These are phyloP conservation scores for Solenopsis invicta DNA, from an alignment of 1,140 invertebrate genomes.

Conservation along the genomic window DNA sequence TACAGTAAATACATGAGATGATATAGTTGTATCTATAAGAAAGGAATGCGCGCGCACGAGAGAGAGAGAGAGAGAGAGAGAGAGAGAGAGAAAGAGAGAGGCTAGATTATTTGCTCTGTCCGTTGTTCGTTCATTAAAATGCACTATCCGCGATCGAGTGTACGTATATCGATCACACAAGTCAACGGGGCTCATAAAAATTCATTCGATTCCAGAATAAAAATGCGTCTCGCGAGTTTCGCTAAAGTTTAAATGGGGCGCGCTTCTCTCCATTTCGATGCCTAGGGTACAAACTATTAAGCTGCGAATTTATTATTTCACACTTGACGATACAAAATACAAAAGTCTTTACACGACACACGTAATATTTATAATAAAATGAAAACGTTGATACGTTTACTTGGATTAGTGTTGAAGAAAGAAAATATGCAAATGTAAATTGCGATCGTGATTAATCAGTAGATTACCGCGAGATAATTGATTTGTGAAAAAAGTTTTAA, in stretches of 20 bases:
- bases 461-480: not conserved
- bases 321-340: not conserved
- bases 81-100: no score
- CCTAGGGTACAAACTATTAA: slow-evolving; percentile 26
- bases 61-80: not conserved
- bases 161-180: slow-evolving; percentile 61
- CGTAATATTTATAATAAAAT: not conserved
- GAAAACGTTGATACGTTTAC: slow-evolving; percentile 21
- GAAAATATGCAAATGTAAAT: not conserved
- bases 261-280: slow-evolving; percentile 14
- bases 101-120: slow-evolving; percentile 24
- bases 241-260: slow-evolving; percentile 54
- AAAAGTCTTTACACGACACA: not conserved
- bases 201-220: slow-evolving; percentile 56
- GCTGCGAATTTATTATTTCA: not conserved
- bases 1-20: not conserved
- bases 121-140: slow-evolving; percentile 52
- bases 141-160: slow-evolving; percentile 43
- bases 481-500: not conserved
- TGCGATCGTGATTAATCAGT: no score
- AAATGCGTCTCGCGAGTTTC: slow-evolving; percentile 59
- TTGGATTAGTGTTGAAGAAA: not conserved
- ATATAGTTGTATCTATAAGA: slow-evolving; percentile 12
- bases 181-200: slow-evolving; percentile 52
- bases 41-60: not conserved